Percentiles rank a stretch among this genome's conserved stretches.
Evolutionary conservation across 2,888 invertebrate genomes (phyloP).

Genomic region (Eucriotettix oculatus): DNA sequence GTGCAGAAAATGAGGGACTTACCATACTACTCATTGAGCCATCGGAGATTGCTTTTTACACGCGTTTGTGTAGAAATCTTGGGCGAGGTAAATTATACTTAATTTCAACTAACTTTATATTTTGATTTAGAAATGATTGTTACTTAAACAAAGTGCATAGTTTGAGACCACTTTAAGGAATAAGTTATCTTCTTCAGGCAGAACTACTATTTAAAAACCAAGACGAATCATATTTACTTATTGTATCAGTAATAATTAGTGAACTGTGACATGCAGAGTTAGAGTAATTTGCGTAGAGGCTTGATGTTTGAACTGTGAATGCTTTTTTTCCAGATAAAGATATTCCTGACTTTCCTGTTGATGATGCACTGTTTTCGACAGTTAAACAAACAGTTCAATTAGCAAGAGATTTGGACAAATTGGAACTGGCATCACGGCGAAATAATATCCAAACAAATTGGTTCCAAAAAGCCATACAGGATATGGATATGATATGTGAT

Average conservation of each 20-base stretch:
- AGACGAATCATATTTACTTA: too few relatives aligned
- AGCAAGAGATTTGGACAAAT: slow-evolving; percentile 63
- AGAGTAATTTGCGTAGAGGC: too few relatives aligned
- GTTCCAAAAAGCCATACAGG: slow-evolving; percentile 70
- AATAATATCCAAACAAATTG: slow-evolving; percentile 58
- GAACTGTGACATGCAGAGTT: too few relatives aligned
- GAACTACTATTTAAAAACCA: too few relatives aligned
- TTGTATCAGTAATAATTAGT: too few relatives aligned
- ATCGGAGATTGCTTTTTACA: slow-evolving; percentile 60
- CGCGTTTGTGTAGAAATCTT: slow-evolving; percentile 66
- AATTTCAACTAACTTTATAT: not conserved
- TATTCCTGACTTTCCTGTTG: slow-evolving; percentile 68
- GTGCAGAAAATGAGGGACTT: slow-evolving; percentile 75
- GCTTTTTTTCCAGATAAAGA: slow-evolving; percentile 46
- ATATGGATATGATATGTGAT: slow-evolving; percentile 84
- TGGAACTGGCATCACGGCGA: slow-evolving; percentile 43
- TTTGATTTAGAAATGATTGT: not conserved
- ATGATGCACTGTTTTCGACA: slow-evolving; percentile 37
- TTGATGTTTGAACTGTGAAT: slow-evolving; percentile 1
- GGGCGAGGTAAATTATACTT: slow-evolving; percentile 46
- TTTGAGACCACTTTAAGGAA: not conserved
- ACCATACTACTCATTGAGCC: slow-evolving; percentile 86
- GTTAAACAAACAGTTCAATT: slow-evolving; percentile 55
- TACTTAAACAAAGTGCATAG: too few relatives aligned
- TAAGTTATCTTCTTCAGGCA: too few relatives aligned